A percentile compares a stretch with the other conserved stretches of the same genome.
Evolutionary conservation across 2,113 vertebrate species (phyloP).

Genomic region (Psophia crepitans): DNA sequence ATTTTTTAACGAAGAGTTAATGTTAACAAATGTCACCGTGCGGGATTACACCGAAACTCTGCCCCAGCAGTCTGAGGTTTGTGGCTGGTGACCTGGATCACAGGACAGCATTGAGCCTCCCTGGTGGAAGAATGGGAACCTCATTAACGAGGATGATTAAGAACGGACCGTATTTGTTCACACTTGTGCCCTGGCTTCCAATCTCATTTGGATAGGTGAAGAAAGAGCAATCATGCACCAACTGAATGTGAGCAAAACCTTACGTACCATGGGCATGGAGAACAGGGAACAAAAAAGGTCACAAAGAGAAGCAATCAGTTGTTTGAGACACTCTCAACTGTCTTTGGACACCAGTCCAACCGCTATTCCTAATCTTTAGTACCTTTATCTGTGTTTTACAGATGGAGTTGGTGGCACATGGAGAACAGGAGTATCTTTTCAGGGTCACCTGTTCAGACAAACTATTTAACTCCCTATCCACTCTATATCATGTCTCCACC

Average conservation of each 20-base stretch:
- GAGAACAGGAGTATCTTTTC: not conserved
- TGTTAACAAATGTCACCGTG: not conserved
- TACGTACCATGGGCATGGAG: not conserved
- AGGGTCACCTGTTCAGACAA: not conserved
- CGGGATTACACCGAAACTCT: not conserved
- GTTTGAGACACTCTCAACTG: not conserved
- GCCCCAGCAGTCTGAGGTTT: not conserved
- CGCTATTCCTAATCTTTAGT: not conserved
- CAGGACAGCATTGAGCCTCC: not conserved
- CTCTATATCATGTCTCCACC: not conserved
- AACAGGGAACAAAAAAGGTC: not conserved
- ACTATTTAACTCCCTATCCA: not conserved
- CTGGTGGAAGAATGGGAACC: not conserved
- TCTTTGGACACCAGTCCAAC: not conserved
- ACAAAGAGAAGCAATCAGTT: not conserved
- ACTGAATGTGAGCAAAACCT: not conserved
- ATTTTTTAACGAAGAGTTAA: conserved; percentile 40
- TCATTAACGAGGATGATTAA: not conserved
- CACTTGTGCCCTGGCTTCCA: not conserved
- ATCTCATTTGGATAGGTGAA: not conserved
- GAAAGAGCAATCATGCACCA: not conserved
- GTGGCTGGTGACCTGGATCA: not conserved
- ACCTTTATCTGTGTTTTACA: not conserved
- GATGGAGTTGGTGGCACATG: not conserved
- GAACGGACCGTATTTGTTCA: not conserved